Conservation (phyloP, 2,797 vertebrate species). For the Ptychobarbus kaznakovi region DNA sequence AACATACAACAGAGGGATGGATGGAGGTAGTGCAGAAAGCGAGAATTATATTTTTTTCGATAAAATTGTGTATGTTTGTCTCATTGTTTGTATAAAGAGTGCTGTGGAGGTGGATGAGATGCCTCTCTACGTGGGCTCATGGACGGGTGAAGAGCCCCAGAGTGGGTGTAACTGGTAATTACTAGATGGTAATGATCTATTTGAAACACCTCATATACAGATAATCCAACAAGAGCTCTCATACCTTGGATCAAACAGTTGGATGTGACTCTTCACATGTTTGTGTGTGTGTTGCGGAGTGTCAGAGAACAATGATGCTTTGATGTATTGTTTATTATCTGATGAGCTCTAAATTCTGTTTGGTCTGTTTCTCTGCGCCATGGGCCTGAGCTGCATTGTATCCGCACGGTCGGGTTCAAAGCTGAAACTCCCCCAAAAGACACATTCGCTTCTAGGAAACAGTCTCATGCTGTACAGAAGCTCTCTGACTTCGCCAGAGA, state of each 20-base stretch:
- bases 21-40: neutral
- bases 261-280: slow-evolving; percentile 39
- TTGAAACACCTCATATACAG: slow-evolving; percentile 66
- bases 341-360: slow-evolving; percentile 54
- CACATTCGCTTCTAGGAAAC: slow-evolving; percentile 30
- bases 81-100: slow-evolving; percentile 1
- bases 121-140: slow-evolving; percentile 25
- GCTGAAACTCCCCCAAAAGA: slow-evolving; percentile 21
- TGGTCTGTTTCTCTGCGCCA: slow-evolving; percentile 40
- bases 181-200: slow-evolving; percentile 75
- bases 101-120: slow-evolving; percentile 41
- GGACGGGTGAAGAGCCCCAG: slow-evolving; percentile 32
- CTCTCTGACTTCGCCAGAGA: slow-evolving; percentile 9
- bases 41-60: slow-evolving; percentile 8
- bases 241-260: slow-evolving; percentile 58
- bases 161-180: slow-evolving; percentile 71
- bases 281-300: slow-evolving; percentile 12
- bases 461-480: slow-evolving; percentile 9
- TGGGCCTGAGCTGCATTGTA: neutral
- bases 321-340: slow-evolving; percentile 65
- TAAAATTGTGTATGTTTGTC: neutral
- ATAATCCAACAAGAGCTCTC: slow-evolving; percentile 61
- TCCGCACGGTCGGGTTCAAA: slow-evolving; percentile 36
- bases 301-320: slow-evolving; percentile 46
- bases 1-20: neutral